Base-by-base conservation (phyloP, 2,113 vertebrate genomes). In the Mandrillus leucophaeus region DNA sequence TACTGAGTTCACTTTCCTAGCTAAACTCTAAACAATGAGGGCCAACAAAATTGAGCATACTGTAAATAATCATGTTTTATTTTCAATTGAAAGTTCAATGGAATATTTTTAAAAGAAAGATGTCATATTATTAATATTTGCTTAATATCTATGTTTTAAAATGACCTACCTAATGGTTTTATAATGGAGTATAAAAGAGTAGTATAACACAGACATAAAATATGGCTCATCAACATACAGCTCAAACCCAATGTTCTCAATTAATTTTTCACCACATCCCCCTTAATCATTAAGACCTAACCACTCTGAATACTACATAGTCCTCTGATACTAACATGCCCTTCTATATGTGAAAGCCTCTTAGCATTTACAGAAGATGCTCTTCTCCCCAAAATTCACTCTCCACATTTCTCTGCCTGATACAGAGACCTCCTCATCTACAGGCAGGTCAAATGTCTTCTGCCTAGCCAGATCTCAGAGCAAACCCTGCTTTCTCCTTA, bases 91-190 rank as follows among this genome's bases (percentile, higher is more conserved):
- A 93, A 59, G 1, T 11, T 86, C 23, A 64, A 52, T 84, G 22
- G 6, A 88, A 27, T 88, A 92, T 81, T 81, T 83, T 64, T 64
- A 17, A 78, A 87, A 93, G 35, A 25, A 73, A 45, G 78, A 90
- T 38, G 0, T 22, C 30, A n/a, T 48, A 68, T n/a, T 20, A 76
- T 17, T 73, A 94, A 22, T 59, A 45, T 8, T 73, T 55, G 25
- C 10, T 94, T 66, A 80, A 90, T 40, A 52, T 73, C 83, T n/a
- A 40, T 59, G 20, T 81, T 94, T 93, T 88, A 57, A 92, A 90
- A 66, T 64, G 12, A 93, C 43, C 35, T 35, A 17, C 13, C 0
- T 52, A 80, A 14, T 30, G 3, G 5, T 83, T 25, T 30, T 90
- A 59, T 27, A 48, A 25, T 43, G 32, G 25, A 48, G 1, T 68